Evolutionary conservation across 2,888 invertebrate species (phyloP), one percentile per base, ranked within the genome.

Genomic region (Chesias legatella): DNA sequence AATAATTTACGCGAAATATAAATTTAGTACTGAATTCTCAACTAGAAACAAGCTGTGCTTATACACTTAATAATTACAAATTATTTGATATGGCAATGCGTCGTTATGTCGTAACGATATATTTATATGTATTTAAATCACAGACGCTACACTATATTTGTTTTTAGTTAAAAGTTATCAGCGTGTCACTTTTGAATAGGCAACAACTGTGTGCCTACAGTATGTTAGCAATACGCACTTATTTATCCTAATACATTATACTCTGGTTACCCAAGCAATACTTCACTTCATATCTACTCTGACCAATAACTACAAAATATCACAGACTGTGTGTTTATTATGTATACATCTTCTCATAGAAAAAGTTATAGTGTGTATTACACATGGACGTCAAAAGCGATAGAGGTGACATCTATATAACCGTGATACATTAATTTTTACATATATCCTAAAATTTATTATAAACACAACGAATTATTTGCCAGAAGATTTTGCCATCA

Each of bases 331-430:
- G 80, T 86, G 78, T 86, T 86, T 84, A 85, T 85, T 85, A 86
- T 88, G 88, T 86, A 86, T 86, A 86, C 84, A 84, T 88, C 77
- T 82, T 85, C 85, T 88, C 83, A 79, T 86, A 88, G 85, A 86
- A 85, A 55, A 84, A 84, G 75, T 83, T 58, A 60, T 80, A 78
- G 48, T 80, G 83, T 83, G 86, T 86, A 84, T 82, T 71, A 85
- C 86, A 86, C 84, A 79, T 86, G 88, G 86, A 88, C 88, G 88
- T 82, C 75, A 79, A 82, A 74, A 83, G 77, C 81, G 79, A 83
- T 78, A 79, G 76, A 79, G 77, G 84, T 83, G 85, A 83, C 79
- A 78, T 80, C 75, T 79, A 79, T 56, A 72, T 78, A 77, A 81
- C 76, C 76, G 77, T 77, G 75, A 81, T 73, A 79, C 63, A 78